Evolutionary conservation across 2,797 vertebrate genomes (phyloP).

Genomic region (Scolopax bukidnonensis): DNA sequence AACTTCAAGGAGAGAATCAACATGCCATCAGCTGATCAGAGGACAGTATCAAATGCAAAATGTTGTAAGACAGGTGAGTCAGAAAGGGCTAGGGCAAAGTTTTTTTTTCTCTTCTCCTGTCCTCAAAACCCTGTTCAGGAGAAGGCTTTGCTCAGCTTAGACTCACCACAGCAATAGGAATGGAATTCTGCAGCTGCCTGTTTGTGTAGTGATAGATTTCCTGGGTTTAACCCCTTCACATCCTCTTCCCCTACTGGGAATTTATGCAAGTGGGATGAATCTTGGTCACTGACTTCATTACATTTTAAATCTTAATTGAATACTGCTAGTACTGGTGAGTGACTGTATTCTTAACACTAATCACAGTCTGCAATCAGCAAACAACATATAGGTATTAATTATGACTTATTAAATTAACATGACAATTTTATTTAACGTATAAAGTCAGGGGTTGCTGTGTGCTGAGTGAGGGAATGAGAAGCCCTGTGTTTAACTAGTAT

Average conservation of each 20-base stretch:
- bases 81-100: not conserved
- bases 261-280: not conserved
- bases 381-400: not conserved
- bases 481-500: not conserved
- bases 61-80: not conserved
- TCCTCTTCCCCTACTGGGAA: conserved; percentile 4
- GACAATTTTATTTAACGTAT: not conserved
- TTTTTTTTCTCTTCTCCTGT: not conserved
- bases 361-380: not conserved
- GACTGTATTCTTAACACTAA: not conserved
- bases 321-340: not conserved
- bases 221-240: conserved; percentile 44
- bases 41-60: not conserved
- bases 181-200: conserved; percentile 26
- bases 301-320: conserved; percentile 17
- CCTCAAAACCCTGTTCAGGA: not conserved
- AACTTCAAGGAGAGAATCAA: not conserved
- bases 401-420: not conserved
- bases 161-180: not conserved
- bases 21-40: not conserved
- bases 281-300: not conserved
- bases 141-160: not conserved
- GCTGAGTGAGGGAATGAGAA: not conserved
- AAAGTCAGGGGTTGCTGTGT: not conserved
- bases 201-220: conserved; percentile 1